Evolutionary conservation across 2,888 invertebrate species (phyloP).

Genomic region (Mesopsocus fuscifrons): DNA sequence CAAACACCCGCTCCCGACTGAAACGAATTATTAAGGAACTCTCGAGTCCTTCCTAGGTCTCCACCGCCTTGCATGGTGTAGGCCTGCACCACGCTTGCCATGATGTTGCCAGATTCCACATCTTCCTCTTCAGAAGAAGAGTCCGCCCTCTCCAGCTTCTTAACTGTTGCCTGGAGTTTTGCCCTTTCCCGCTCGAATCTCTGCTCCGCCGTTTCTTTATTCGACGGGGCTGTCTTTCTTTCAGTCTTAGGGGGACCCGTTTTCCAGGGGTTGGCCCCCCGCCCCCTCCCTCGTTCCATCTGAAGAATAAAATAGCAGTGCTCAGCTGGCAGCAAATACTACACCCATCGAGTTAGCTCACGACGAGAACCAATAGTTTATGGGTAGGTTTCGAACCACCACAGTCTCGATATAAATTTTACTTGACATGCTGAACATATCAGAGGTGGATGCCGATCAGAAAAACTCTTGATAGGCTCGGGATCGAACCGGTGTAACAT

Average conservation of each 20-base stretch:
- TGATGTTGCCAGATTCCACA: conserved; percentile 16
- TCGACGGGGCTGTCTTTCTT: no score
- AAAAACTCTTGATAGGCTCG: no score
- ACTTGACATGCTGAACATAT: no score
- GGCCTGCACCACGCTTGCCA: conserved; percentile 30
- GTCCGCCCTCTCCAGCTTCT: not conserved
- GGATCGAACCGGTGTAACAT: no score
- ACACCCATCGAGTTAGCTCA: no score
- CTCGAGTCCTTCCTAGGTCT: conserved; percentile 39
- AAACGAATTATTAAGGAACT: conserved; percentile 57
- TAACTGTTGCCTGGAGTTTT: conserved; percentile 1
- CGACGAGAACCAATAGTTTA: no score
- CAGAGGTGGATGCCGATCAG: no score
- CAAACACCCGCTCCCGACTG: conserved; percentile 67
- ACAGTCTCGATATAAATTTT: no score
- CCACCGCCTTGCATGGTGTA: conserved; percentile 27
- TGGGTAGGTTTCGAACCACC: no score
- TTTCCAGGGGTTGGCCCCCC: not conserved
- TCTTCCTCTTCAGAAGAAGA: conserved; percentile 14
- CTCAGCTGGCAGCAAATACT: no score
- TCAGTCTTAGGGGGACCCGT: not conserved
- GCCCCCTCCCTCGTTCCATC: not conserved
- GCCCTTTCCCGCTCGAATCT: not conserved
- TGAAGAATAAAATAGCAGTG: no score
- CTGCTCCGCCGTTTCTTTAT: not conserved